A percentile compares a stretch with the other conserved stretches of the same genome.
Evolutionary conservation across 1,140 invertebrate genomes (phyloP).

Genomic region (Aethina tumida): DNA sequence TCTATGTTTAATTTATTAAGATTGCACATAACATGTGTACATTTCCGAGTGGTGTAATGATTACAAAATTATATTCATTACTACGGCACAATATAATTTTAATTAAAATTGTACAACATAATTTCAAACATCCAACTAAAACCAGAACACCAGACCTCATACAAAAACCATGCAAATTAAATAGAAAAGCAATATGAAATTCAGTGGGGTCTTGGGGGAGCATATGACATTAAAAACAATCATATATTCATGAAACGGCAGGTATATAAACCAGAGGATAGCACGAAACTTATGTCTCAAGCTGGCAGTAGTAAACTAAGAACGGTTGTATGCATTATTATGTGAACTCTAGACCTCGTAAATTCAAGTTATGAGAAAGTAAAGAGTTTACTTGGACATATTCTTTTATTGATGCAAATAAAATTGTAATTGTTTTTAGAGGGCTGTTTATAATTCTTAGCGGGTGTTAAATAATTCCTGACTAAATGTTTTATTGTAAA

Average conservation of each 20-base stretch:
- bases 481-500: too few species aligned
- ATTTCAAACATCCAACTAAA: neutral
- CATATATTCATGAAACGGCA: constrained; percentile 17
- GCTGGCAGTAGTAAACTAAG: constrained; percentile 1
- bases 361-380: too few species aligned
- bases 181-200: constrained; percentile 10
- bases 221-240: constrained; percentile 19
- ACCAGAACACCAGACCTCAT: neutral
- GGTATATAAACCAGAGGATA: constrained; percentile 13
- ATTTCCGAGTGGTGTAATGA: neutral
- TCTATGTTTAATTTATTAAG: constrained; percentile 2
- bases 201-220: constrained; percentile 13
- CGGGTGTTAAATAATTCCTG: too few species aligned
- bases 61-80: constrained; percentile 2
- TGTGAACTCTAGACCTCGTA: too few species aligned
- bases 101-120: constrained; percentile 1
- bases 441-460: too few species aligned
- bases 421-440: too few species aligned
- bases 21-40: neutral
- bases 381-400: constrained; percentile 10
- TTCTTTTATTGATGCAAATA: neutral
- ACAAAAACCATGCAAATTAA: constrained; percentile 8
- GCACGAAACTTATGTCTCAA: constrained; percentile 14
- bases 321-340: constrained; percentile 4
- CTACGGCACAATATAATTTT: neutral